phyloP scores from a whole-genome alignment of 2,888 invertebrate species.

The Hirudinaria manillensis region DNA sequence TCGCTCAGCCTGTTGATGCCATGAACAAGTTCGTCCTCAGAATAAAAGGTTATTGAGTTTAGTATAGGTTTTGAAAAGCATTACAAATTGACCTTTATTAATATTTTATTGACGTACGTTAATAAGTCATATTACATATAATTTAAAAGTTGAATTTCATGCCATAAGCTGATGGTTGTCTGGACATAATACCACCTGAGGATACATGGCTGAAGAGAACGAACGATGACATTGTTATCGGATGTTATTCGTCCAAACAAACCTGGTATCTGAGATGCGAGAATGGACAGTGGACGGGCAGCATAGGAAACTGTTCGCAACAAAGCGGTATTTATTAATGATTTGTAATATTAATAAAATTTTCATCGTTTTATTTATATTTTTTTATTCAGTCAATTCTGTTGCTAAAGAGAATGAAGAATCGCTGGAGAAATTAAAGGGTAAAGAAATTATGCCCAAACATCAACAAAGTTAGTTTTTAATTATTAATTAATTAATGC shows the following conservation, averaged over 20 bases:
- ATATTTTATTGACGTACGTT: no score
- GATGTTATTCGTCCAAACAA: conserved; percentile 31
- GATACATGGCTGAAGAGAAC: conserved; percentile 28
- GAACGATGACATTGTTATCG: conserved; percentile 30
- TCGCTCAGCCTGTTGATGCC: not conserved
- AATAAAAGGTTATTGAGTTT: not conserved
- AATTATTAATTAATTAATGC: not conserved
- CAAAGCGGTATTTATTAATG: no score
- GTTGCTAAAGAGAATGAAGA: not conserved
- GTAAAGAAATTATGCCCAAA: not conserved
- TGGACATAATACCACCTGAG: conserved; percentile 22
- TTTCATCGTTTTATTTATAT: no score
- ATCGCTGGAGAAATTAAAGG: not conserved
- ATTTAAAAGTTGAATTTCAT: not conserved
- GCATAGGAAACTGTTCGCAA: conserved; percentile 32
- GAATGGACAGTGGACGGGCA: conserved; percentile 33
- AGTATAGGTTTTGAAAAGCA: not conserved
- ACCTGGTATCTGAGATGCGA: conserved; percentile 35
- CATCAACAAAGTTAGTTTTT: not conserved
- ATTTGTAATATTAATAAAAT: no score
- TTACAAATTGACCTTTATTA: no score
- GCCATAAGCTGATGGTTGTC: conserved; percentile 14
- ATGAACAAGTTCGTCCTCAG: not conserved
- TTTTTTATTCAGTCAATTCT: not conserved
- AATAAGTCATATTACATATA: no score